phyloP scores from a whole-genome alignment of 2,888 invertebrate genomes.

The Ptilodon capucinus region DNA sequence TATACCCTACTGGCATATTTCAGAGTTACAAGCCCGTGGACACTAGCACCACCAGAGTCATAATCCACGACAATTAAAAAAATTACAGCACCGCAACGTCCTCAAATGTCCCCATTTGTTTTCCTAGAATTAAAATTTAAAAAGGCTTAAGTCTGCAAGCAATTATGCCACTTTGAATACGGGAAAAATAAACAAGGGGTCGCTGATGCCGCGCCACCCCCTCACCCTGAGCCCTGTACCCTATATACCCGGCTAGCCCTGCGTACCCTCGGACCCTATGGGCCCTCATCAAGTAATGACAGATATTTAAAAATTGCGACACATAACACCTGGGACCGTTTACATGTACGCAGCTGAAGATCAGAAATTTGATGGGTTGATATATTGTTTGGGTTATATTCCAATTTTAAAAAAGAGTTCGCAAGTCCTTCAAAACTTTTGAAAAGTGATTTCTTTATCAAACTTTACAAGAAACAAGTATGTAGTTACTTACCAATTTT shows the following conservation, averaged over 20 bases:
- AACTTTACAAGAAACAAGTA: too few relatives aligned
- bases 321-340: constrained; percentile 56
- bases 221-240: constrained; percentile 38
- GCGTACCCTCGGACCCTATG: constrained; percentile 23
- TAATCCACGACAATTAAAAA: background rate
- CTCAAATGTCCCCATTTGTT: constrained; percentile 35
- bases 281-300: constrained; percentile 70
- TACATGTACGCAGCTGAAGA: background rate
- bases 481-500: too few relatives aligned
- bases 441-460: too few relatives aligned
- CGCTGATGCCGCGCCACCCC: constrained; percentile 29
- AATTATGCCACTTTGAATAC: constrained; percentile 58
- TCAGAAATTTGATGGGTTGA: background rate
- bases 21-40: too few relatives aligned
- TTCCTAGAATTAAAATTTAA: constrained; percentile 44
- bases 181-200: constrained; percentile 61
- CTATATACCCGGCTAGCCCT: constrained; percentile 22
- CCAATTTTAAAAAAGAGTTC: too few relatives aligned
- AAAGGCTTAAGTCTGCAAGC: constrained; percentile 57
- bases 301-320: constrained; percentile 56
- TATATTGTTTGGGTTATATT: background rate
- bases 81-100: constrained; percentile 1
- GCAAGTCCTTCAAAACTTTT: too few relatives aligned
- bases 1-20: too few relatives aligned
- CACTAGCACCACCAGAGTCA: background rate